Evolutionary conservation across 2,113 vertebrate genomes (phyloP).

Genomic region (Axis porcinus): DNA sequence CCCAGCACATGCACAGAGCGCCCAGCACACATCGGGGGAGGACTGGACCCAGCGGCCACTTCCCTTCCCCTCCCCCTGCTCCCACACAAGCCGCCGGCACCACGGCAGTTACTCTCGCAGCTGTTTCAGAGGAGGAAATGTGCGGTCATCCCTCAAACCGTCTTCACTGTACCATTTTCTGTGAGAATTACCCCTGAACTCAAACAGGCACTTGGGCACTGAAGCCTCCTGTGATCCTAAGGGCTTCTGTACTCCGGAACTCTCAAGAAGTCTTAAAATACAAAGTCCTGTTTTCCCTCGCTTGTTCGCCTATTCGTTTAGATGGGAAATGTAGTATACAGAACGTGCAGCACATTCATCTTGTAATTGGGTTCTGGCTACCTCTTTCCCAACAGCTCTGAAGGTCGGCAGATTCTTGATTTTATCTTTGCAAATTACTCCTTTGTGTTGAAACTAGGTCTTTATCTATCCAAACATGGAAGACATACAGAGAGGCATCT

Average conservation of each 20-base stretch:
- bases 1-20: too few relatives aligned
- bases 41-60: too few relatives aligned
- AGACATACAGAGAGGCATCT: background rate
- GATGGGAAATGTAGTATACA: background rate
- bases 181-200: background rate
- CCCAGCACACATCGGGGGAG: background rate
- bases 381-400: background rate
- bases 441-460: background rate
- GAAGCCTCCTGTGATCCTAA: rapidly evolving
- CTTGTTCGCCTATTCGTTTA: background rate
- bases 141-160: background rate
- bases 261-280: background rate
- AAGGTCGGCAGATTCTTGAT: background rate
- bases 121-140: background rate
- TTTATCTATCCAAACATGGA: background rate
- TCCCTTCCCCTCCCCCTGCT: background rate
- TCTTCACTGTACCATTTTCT: background rate
- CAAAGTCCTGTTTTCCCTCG: background rate
- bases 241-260: background rate
- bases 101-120: background rate
- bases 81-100: too few relatives aligned
- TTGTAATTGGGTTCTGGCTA: background rate
- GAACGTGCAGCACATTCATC: background rate
- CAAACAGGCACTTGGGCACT: background rate
- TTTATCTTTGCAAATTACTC: background rate